A percentile compares a stretch with the other conserved stretches of the same genome.
phyloP scores from a whole-genome alignment of 2,113 vertebrate species.

The Sardina pilchardus region DNA sequence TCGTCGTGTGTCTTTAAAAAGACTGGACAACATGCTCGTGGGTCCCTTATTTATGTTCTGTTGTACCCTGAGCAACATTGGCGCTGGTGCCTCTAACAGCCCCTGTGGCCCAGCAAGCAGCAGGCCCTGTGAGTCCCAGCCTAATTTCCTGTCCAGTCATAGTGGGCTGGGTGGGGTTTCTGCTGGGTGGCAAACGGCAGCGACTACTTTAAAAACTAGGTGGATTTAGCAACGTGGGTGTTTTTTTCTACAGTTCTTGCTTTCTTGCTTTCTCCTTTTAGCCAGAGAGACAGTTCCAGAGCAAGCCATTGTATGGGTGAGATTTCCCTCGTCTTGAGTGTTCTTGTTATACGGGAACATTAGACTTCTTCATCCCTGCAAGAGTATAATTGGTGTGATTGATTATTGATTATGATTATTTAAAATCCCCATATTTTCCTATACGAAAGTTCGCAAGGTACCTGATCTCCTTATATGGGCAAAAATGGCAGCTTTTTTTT shows the following conservation, averaged over 20 bases:
- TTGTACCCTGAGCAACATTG: background rate
- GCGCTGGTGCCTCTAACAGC: background rate
- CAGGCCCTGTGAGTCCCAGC: background rate
- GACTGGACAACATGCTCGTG: background rate
- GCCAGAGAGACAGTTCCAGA: no score
- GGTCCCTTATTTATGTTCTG: background rate
- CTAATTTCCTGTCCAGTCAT: background rate
- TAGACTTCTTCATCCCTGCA: no score
- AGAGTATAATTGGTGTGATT: no score
- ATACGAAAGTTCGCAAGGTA: no score
- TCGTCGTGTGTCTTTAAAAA: background rate
- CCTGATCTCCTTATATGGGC: no score
- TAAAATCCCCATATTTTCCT: no score
- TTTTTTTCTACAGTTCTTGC: background rate
- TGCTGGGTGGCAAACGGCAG: background rate
- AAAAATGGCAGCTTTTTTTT: no score
- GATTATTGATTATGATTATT: no score
- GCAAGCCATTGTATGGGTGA: background rate
- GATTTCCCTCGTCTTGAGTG: background rate
- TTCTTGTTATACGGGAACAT: no score
- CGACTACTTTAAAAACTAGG: background rate
- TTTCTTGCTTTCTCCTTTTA: no score
- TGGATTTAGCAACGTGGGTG: background rate
- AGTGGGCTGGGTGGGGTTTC: background rate
- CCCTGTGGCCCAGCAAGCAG: background rate